Base-by-base conservation (phyloP, 2,888 invertebrate genomes). In the Dolomedes plantarius region DNA sequence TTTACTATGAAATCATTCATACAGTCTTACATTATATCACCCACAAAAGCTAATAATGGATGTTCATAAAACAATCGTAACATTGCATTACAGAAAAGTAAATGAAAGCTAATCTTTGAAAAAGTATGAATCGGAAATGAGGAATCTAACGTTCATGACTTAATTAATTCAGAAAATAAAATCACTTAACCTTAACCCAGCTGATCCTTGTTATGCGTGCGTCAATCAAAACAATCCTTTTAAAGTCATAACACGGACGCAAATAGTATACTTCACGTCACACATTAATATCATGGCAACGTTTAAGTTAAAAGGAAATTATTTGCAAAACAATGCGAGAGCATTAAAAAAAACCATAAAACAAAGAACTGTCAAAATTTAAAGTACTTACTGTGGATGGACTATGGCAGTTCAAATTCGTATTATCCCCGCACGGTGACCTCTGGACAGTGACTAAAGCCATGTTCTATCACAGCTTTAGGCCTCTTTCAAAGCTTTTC, bases 371-470 rank as follows among this genome's bases (percentile, higher is more conserved):
- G 32, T 39, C 39, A 39, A 68, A 39, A 68, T 39, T 28, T 9
- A 39, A 36, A 31, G 39, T 31, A 85, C 85, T 68, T 74, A 85
- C 85, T 39, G 78, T 73, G 46, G 85, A 74, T 74, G 73, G 78
- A 68, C 73, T 67, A 39, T 67, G 72, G 71, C 56, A 73, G 31
- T 46, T 76, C 16, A 67, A 41, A 28, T 65, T 65, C 28, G 78
- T 78, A 73, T 78, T 78, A 27, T 62, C 67, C 67, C 82, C 82
- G 62, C 82, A 82, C 82, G 85, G 86, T 80, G 86, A 80, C 86
- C 86, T 86, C 67, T 86, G 86, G 50, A 86, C 86, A 76, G 86
- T 86, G 29, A 86, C 86, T 75, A 86, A 80, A 79, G 86, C 86
- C 86, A 86, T 86, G 68, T 65, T 77, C 31, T 62, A 19, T 28